These are phyloP conservation scores for Staurois parvus DNA, from an alignment of 2,797 vertebrate species.

Conservation along the genomic window DNA sequence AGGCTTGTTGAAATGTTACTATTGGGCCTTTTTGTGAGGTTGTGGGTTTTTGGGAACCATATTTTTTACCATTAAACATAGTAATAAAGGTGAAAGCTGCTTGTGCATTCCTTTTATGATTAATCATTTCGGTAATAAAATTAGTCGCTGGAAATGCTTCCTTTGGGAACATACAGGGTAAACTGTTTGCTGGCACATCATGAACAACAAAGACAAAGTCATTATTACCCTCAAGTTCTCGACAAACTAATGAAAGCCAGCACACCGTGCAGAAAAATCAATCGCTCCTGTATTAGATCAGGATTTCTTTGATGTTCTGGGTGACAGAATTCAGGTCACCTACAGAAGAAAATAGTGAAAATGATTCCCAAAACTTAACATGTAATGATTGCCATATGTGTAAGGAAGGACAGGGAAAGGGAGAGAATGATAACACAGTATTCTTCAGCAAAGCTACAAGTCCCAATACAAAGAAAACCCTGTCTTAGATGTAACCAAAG, in stretches of 20 bases:
- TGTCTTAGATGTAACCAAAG: background rate
- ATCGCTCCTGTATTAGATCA: conserved; percentile 37
- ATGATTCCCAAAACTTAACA: conserved; percentile 31
- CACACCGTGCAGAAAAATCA: conserved; percentile 22
- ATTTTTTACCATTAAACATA: background rate
- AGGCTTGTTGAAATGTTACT: too few relatives aligned
- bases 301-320: conserved; percentile 46
- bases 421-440: background rate
- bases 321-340: conserved; percentile 48
- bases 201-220: conserved; percentile 30
- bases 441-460: background rate
- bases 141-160: conserved; percentile 14
- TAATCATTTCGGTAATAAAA: conserved; percentile 13
- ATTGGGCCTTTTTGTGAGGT: too few relatives aligned
- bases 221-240: conserved; percentile 16
- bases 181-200: conserved; percentile 22
- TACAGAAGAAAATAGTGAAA: conserved; percentile 37
- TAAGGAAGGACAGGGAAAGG: background rate
- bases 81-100: background rate
- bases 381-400: conserved; percentile 38
- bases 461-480: background rate
- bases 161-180: conserved; percentile 2
- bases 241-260: conserved; percentile 33
- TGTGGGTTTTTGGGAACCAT: too few relatives aligned
- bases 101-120: conserved; percentile 25